Evolutionary conservation across 1,140 invertebrate species (phyloP).

Genomic region (Charaxes varanes): DNA sequence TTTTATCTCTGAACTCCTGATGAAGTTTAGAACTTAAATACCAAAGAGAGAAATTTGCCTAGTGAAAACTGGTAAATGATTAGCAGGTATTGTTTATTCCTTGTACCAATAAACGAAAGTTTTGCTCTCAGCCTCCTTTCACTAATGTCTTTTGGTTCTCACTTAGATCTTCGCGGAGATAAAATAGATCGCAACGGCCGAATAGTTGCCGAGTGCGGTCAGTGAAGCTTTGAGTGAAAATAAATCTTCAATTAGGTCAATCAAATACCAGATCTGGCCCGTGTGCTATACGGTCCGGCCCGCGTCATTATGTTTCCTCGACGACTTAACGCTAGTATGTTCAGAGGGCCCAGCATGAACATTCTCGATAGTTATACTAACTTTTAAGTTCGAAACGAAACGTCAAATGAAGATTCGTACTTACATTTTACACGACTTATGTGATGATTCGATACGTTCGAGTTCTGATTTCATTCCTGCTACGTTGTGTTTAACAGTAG

Average conservation of each 20-base stretch:
- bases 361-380: too few relatives aligned
- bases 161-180: conserved; percentile 63
- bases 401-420: too few relatives aligned
- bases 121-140: conserved; percentile 64
- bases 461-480: too few relatives aligned
- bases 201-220: conserved; percentile 50
- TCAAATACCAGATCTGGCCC: conserved; percentile 56
- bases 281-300: conserved; percentile 20
- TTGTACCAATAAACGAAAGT: conserved; percentile 67
- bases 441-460: too few relatives aligned
- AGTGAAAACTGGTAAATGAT: conserved; percentile 57
- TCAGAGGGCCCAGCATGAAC: too few relatives aligned
- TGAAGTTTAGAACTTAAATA: conserved; percentile 46
- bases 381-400: too few relatives aligned
- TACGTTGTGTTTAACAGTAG: too few relatives aligned
- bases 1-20: conserved; percentile 24
- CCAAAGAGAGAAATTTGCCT: conserved; percentile 44
- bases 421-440: too few relatives aligned
- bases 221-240: conserved; percentile 59
- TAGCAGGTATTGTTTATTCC: conserved; percentile 69
- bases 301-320: too few relatives aligned
- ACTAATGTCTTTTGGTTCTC: conserved; percentile 66
- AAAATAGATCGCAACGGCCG: conserved; percentile 68
- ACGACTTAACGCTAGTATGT: too few relatives aligned
- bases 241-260: conserved; percentile 72